These are phyloP conservation scores for Pseudoips prasinana DNA, from an alignment of 2,888 invertebrate genomes.

Conservation along the genomic window DNA sequence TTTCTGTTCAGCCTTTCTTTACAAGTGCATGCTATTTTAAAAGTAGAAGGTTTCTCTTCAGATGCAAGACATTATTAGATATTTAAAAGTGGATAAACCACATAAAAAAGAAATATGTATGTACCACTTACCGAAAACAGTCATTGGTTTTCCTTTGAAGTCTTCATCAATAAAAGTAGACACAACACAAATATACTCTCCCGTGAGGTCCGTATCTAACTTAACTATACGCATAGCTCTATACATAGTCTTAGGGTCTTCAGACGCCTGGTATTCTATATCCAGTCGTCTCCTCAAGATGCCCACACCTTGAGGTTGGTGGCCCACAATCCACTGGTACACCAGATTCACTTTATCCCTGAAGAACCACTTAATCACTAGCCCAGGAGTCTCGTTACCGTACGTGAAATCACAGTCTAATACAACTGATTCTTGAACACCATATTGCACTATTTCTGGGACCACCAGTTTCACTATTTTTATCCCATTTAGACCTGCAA, in stretches of 20 bases:
- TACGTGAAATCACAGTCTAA: constrained; percentile 88
- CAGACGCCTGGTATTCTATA: constrained; percentile 84
- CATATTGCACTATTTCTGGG: constrained; percentile 83
- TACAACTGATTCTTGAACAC: constrained; percentile 82
- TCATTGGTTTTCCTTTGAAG: constrained; percentile 84
- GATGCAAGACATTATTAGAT: too few relatives aligned
- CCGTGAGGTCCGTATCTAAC: constrained; percentile 87
- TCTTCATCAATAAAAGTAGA: constrained; percentile 87
- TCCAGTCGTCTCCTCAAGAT: constrained; percentile 81
- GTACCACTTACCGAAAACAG: constrained; percentile 86
- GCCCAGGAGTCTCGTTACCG: constrained; percentile 83
- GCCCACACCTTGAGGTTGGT: constrained; percentile 85
- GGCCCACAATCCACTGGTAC: constrained; percentile 90
- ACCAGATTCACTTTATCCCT: constrained; percentile 85
- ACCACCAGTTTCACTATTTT: constrained; percentile 84
- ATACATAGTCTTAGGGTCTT: constrained; percentile 85
- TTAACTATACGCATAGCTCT: constrained; percentile 87
- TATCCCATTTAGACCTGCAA: constrained; percentile 81
- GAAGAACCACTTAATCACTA: constrained; percentile 90
- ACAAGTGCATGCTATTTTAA: too few relatives aligned
- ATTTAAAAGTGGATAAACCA: too few relatives aligned
- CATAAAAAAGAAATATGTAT: constrained; percentile 21
- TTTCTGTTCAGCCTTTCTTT: too few relatives aligned
- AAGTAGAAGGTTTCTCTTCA: too few relatives aligned
- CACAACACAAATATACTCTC: constrained; percentile 88